These are phyloP conservation scores for Drosophila prosaltans DNA, from an alignment of 1,140 invertebrate genomes.

Conservation along the genomic window DNA sequence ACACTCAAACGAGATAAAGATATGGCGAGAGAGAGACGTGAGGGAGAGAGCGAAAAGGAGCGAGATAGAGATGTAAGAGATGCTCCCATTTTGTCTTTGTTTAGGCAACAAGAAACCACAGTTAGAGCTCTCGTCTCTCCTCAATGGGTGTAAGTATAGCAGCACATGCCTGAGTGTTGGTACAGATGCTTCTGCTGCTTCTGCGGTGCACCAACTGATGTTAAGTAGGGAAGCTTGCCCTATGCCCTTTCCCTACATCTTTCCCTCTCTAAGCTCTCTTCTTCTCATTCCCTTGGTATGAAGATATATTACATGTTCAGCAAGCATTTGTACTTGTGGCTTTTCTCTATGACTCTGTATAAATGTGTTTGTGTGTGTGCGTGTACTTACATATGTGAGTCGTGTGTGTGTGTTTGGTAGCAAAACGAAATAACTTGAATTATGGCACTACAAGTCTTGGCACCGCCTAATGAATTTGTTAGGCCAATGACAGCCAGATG, in stretches of 20 bases:
- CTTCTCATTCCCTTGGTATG: constrained; percentile 34
- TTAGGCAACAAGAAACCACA: constrained; percentile 51
- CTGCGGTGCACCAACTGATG: constrained; percentile 65
- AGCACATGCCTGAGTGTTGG: constrained; percentile 7
- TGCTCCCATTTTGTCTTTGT: constrained; percentile 32
- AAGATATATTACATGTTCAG: constrained; percentile 69
- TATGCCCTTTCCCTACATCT: neutral
- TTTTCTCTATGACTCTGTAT: constrained; percentile 9
- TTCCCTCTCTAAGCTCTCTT: neutral
- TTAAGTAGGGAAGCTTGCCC: constrained; percentile 24
- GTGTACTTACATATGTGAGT: neutral
- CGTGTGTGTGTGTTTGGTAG: constrained; percentile 21
- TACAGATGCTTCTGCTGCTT: constrained; percentile 40
- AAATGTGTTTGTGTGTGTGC: neutral
- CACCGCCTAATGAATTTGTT: constrained; percentile 66
- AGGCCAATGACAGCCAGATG: constrained; percentile 13
- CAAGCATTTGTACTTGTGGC: constrained; percentile 75
- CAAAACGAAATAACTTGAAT: constrained; percentile 57
- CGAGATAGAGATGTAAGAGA: neutral
- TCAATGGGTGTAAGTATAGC: neutral
- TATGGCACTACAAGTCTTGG: constrained; percentile 57
- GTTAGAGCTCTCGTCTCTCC: constrained; percentile 23
- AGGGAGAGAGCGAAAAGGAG: constrained; percentile 14
- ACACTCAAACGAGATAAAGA: constrained; percentile 4
- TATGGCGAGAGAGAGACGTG: neutral